Conservation (phyloP, 2,113 vertebrate genomes). For the Taurulus bubalis region DNA sequence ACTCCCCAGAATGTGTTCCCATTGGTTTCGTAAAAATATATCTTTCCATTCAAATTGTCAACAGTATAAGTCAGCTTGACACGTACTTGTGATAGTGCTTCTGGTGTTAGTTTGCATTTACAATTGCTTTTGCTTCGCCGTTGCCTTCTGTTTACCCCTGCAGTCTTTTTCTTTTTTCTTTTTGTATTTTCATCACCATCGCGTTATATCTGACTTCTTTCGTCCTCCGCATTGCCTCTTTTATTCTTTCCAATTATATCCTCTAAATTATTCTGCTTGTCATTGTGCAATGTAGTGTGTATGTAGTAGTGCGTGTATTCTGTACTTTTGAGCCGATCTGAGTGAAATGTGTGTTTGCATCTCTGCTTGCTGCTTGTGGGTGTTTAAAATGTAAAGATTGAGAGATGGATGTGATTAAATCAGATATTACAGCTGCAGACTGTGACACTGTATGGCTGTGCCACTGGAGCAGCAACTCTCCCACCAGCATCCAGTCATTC, state of each 20-base stretch:
- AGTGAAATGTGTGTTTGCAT: constrained; percentile 8
- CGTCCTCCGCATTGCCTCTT: constrained; percentile 24
- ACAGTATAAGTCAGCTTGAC: constrained; percentile 28
- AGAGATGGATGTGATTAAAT: constrained; percentile 36
- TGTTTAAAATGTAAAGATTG: constrained; percentile 41
- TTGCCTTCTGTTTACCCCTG: constrained; percentile 61
- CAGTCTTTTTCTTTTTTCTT: constrained; percentile 29
- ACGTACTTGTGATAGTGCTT: constrained; percentile 42
- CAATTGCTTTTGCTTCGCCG: constrained; percentile 48
- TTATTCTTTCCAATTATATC: constrained; percentile 35
- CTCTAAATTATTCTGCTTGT: constrained; percentile 7
- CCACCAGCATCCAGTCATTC: constrained; percentile 22
- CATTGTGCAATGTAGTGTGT: background rate
- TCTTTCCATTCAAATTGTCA: constrained; percentile 20
- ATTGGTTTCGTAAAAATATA: constrained; percentile 23
- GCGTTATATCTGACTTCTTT: constrained; percentile 33
- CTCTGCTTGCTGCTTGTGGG: constrained; percentile 36
- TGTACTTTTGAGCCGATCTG: background rate
- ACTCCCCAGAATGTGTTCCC: constrained; percentile 14
- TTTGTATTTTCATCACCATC: constrained; percentile 46
- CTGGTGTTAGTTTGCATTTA: constrained; percentile 62
- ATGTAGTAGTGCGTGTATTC: background rate
- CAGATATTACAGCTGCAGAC: constrained; percentile 27
- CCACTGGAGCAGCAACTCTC: constrained; percentile 26
- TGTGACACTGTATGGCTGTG: constrained; percentile 34